Base-by-base conservation (phyloP, 2,797 vertebrate genomes). In the Hylomyscus alleni region DNA sequence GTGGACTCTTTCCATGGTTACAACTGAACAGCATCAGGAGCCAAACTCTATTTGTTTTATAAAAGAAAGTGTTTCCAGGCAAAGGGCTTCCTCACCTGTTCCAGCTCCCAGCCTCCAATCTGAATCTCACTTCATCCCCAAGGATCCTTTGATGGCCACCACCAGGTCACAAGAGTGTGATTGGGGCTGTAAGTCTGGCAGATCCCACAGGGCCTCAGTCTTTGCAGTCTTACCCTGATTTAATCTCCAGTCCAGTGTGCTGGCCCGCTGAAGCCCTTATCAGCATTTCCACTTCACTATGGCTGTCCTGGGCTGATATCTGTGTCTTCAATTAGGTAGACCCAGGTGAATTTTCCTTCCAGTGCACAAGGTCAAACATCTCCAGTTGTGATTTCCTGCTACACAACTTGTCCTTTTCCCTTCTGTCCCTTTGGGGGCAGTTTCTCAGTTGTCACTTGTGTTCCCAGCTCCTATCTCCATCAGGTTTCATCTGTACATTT, bases 271-370 rank as follows among this genome's bases (percentile, higher is more conserved):
- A 77, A 90, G 22, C 80, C 52, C 92, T 98, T 97, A 96, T 96
- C 95, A 93, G 75, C 22, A 0, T 95, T 95, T 90, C 90, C 44
- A 97, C 95, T 96, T 97, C 89, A 93, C 14, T 83, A 52, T 72
- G 93, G 40, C 76, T 95, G 97, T 91, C 87, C 96, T 90, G 47
- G 34, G 86, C 86, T 83, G 89, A 73, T 87, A 89, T 94, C 96
- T 97, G 96, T 97, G 91, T 97, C 97, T 98, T 95, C 93, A 97
- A 97, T 98, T 97, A 98, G 91, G 65, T 92, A 91, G 91, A 72
- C 89, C 81, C 95, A 97, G 93, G 95, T 98, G 96, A 97, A 94
- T 97, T 97, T 90, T 92, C 88, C 95, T 97, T 94, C 92, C 77
- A 94, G 96, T 95, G 95, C 95, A 93, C 56, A 80, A 90, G 92